These are phyloP conservation scores for Fundulus diaphanus DNA, from an alignment of 2,797 vertebrate genomes.

Conservation along the genomic window DNA sequence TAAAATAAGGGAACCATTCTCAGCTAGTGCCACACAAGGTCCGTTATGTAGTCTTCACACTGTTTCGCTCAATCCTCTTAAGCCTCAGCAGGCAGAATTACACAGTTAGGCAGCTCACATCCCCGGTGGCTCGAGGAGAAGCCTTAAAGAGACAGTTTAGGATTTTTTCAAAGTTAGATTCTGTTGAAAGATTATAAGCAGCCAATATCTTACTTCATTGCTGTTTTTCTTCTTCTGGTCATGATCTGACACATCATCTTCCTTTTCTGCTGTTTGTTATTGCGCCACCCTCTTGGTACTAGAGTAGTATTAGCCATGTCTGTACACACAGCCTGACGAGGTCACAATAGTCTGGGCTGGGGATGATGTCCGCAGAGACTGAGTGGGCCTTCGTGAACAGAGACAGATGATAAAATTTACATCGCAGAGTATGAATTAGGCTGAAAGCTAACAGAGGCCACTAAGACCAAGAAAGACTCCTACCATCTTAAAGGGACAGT, in stretches of 20 bases:
- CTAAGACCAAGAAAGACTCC: no score
- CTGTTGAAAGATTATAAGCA: not conserved
- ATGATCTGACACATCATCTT: not conserved
- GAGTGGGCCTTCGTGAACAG: no score
- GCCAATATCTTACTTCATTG: not conserved
- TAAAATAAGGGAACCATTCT: slow-evolving; percentile 48
- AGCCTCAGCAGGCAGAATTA: slow-evolving; percentile 23
- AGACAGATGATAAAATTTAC: no score
- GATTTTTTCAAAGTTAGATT: not conserved
- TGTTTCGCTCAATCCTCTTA: slow-evolving; percentile 58
- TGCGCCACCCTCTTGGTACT: no score
- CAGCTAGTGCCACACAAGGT: slow-evolving; percentile 47
- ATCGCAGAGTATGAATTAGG: no score
- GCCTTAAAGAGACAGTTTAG: not conserved
- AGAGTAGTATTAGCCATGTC: no score
- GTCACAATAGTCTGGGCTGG: no score
- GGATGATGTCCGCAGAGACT: no score
- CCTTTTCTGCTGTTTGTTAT: no score
- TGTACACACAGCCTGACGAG: no score
- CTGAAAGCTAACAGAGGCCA: no score
- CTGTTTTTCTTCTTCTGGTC: not conserved
- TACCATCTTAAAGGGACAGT: no score
- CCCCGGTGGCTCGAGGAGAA: not conserved
- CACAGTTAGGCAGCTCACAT: slow-evolving; percentile 11
- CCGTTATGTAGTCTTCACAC: slow-evolving; percentile 36